Base-by-base conservation (phyloP, 2,888 invertebrate species). In the Itoplectis maculator region DNA sequence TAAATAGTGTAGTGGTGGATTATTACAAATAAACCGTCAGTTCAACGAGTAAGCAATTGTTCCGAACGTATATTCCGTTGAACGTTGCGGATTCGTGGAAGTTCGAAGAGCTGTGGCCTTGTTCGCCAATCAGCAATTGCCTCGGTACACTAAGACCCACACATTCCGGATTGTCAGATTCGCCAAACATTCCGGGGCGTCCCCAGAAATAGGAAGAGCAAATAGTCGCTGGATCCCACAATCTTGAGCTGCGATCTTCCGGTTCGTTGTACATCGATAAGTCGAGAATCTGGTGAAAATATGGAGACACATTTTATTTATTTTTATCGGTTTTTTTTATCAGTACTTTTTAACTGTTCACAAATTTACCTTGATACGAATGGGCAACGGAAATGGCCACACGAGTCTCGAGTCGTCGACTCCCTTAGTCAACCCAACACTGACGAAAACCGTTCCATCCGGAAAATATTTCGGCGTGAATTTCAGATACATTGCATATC, bases 401-500 rank as follows among this genome's bases (percentile, higher is more conserved):
- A 87, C 76, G 6, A 93, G 88, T 20, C 84, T 78, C 29, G 89
- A 88, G 86, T 93, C 93, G 42, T 87, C 82, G 8, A 87, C 88
- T 54, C 93, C 93, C 18, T 87, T 89, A 0, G 93, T 93, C 15
- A 93, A 82, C 18, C 93, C 93, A 2, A 92, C 92, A 54, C 92
- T 91, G 20, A 93, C 86, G 73, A 89, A 89, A 65, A 88, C 75
- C 6, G 87, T 88, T 35, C 91, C 92, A 49, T 92, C 90, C 2
- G 91, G 91, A 76, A 90, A 90, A 82, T 92, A 91, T 68, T 90
- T 89, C 0, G 93, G 93, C 63, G 91, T 91, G 42, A 92, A 88
- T 86, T 90, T 91, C 40, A 93, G 84, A 80, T 93, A 93, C 93
- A 93, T 93, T 85, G 88, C 89, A 82, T 93, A 93, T 13, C 93